Base-by-base conservation (phyloP, 2,113 vertebrate species). In the Anseranas semipalmata region DNA sequence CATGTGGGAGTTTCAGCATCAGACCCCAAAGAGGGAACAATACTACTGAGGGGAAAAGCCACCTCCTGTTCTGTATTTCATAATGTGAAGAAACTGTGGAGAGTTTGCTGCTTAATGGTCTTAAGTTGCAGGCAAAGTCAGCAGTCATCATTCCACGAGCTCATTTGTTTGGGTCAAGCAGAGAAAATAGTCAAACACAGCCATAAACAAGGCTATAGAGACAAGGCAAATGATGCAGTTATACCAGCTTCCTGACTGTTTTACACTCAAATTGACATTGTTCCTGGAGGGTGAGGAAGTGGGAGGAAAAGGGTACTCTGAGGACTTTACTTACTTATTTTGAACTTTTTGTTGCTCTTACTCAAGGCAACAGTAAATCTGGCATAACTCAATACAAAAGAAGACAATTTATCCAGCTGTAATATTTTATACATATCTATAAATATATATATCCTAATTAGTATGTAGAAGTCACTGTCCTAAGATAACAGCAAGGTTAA, bases 81-180 rank as follows among this genome's bases (percentile, higher is more conserved):
- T 88, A 89, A 91, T 68, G 62, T 32, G 55, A 78, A 95, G 30
- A 71, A 88, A 93, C 60, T 17, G 3, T 87, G 75, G 32, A 85
- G 48, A 79, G 15, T 94, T 93, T 75, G 48, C 30, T 90, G 46
- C 73, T 83, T 93, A 95, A 95, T 72, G 60, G 33, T 30, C 41
- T 77, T 81, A 96, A 87, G 70, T 79, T 67, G 50, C 81, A 92
- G 71, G 65, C 81, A 90, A 87, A 94, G 37, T 74, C 89, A 94
- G 78, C 86, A 93, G 79, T 65, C n/a, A 39, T 74, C 50, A 56
- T 76, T 89, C 32, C 67, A 89, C 80, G 59, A 84, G 55, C 77
- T 94, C 77, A 96, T 93, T 96, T 95, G 50, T 94, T 93, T 96
- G 85, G 89, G 86, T 94, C 95, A 94, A 96, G 84, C 70, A 92